A percentile compares a stretch with the other conserved stretches of the same genome.
Evolutionary conservation across 2,797 vertebrate species (phyloP).

Genomic region (Xenops minutus): DNA sequence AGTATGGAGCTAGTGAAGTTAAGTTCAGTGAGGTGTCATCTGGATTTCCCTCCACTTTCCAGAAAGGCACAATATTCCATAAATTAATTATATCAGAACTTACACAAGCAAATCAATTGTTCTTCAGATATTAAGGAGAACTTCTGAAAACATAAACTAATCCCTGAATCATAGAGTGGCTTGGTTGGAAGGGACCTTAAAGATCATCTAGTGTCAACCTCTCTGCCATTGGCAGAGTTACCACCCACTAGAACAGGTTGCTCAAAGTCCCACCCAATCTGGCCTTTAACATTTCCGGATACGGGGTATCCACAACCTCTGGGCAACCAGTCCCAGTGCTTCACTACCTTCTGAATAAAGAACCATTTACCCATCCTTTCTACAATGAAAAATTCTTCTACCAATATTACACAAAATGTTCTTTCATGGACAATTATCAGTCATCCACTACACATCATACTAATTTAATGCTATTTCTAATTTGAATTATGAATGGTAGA

Average conservation of each 20-base stretch:
- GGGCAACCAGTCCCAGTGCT: background rate
- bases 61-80: background rate
- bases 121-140: background rate
- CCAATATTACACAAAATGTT: background rate
- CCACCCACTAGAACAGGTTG: accelerated
- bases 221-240: accelerated
- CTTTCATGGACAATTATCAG: background rate
- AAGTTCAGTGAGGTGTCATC: background rate
- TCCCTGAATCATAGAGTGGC: background rate
- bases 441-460: background rate
- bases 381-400: background rate
- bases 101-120: accelerated
- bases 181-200: background rate
- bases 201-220: background rate
- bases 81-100: background rate
- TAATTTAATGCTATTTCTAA: background rate
- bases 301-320: background rate
- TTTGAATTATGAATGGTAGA: background rate
- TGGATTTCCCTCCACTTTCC: background rate
- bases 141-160: background rate
- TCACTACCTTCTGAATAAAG: background rate
- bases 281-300: background rate
- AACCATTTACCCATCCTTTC: background rate
- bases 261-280: background rate
- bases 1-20: background rate